phyloP scores from a whole-genome alignment of 2,797 vertebrate genomes.

The Allochrocebus solatus region DNA sequence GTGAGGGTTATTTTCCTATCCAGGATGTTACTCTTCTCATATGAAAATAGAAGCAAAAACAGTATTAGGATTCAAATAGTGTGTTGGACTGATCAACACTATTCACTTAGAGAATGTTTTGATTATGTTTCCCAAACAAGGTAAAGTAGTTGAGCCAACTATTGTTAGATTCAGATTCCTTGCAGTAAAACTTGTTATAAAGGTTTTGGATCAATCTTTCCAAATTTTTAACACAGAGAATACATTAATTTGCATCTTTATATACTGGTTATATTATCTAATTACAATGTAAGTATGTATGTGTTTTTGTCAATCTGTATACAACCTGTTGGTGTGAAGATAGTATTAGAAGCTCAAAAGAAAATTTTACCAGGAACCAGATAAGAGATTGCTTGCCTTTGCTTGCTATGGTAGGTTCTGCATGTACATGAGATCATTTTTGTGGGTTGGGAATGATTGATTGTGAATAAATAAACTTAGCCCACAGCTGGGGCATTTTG shows the following conservation, averaged over 20 bases:
- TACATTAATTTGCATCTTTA: background rate
- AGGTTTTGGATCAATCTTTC: background rate
- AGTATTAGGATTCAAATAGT: background rate
- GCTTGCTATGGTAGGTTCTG: background rate
- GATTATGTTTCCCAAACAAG: background rate
- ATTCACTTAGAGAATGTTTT: background rate
- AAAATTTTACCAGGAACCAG: background rate
- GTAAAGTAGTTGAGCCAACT: background rate
- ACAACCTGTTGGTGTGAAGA: background rate
- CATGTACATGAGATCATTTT: background rate
- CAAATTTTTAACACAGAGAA: background rate
- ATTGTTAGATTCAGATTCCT: background rate
- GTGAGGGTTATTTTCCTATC: background rate
- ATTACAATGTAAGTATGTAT: background rate
- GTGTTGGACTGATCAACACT: background rate
- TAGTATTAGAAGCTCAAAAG: background rate
- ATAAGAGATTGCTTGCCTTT: background rate
- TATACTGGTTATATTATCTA: background rate
- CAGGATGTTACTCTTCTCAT: background rate
- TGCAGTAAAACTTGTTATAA: background rate
- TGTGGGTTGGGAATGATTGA: background rate
- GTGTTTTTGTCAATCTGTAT: background rate
- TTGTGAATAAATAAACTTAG: background rate
- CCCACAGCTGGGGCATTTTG: background rate
- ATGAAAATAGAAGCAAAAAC: background rate